A percentile compares a stretch with the other conserved stretches of the same genome.
These are phyloP conservation scores for Parambassis ranga DNA, from an alignment of 2,797 vertebrate species.

Conservation along the genomic window DNA sequence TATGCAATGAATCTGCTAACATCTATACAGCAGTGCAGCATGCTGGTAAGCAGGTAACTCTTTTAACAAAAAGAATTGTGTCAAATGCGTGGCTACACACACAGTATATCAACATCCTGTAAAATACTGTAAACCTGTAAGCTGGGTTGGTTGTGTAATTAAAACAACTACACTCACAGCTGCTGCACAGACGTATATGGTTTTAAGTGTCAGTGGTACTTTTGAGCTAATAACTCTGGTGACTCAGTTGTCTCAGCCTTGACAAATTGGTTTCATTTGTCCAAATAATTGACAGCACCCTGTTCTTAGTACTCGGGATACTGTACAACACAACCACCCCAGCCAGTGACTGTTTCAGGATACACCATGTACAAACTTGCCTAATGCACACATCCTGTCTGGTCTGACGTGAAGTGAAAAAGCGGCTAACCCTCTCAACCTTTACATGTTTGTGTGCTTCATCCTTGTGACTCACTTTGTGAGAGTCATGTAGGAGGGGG, in stretches of 20 bases:
- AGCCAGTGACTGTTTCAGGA: slow-evolving; percentile 29
- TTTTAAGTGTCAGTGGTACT: slow-evolving; percentile 1
- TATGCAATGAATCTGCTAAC: too few species aligned
- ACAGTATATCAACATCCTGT: not conserved
- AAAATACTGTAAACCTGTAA: not conserved
- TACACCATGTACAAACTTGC: slow-evolving; percentile 52
- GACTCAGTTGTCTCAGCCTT: not conserved
- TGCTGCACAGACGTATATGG: not conserved
- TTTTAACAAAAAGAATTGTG: too few species aligned
- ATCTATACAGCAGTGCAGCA: too few species aligned
- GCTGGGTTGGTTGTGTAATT: not conserved
- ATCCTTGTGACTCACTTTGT: slow-evolving; percentile 58
- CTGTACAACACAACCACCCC: slow-evolving; percentile 27
- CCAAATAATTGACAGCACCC: slow-evolving; percentile 12
- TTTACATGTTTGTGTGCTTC: slow-evolving; percentile 25
- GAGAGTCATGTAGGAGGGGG: slow-evolving; percentile 27
- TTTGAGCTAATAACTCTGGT: not conserved
- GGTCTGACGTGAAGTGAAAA: slow-evolving; percentile 36
- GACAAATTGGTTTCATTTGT: slow-evolving; percentile 21
- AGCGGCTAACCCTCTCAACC: slow-evolving; percentile 33
- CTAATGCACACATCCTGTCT: slow-evolving; percentile 44
- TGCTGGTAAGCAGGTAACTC: too few species aligned
- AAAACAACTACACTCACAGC: not conserved
- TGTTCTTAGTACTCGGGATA: slow-evolving; percentile 20
- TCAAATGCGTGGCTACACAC: too few species aligned